These are phyloP conservation scores for Sparus aurata DNA, from an alignment of 2,797 vertebrate species.

Conservation along the genomic window DNA sequence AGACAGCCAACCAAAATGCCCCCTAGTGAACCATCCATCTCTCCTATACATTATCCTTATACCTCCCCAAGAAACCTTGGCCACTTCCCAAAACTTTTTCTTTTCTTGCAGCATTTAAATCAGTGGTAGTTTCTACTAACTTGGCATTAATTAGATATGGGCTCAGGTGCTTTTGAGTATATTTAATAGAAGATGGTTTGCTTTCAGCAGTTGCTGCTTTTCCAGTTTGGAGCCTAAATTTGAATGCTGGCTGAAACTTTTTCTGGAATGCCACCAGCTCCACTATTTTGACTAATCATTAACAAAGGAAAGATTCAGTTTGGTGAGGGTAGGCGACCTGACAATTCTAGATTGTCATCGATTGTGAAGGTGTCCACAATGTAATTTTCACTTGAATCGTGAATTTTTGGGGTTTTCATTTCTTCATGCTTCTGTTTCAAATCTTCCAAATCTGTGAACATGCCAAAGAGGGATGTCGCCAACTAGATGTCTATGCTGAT, in stretches of 20 bases:
- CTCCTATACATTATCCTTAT: conserved; percentile 54
- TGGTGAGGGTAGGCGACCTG: too few relatives aligned
- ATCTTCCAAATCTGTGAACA: too few relatives aligned
- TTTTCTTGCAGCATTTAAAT: conserved; percentile 38
- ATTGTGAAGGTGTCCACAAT: too few relatives aligned
- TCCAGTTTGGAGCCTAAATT: neutral
- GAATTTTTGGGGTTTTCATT: too few relatives aligned
- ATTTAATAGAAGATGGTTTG: neutral
- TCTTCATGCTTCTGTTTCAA: too few relatives aligned
- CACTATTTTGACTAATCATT: too few relatives aligned
- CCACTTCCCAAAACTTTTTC: conserved; percentile 50
- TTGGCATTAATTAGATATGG: conserved; percentile 24
- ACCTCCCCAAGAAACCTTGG: conserved; percentile 61
- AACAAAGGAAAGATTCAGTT: neutral
- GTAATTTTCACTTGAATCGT: too few relatives aligned
- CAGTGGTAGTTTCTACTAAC: conserved; percentile 36
- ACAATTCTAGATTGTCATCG: too few relatives aligned
- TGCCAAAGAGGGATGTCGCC: too few relatives aligned
- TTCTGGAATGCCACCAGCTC: too few relatives aligned
- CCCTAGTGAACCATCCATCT: conserved; percentile 71
- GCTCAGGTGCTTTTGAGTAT: conserved; percentile 6
- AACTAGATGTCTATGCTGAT: too few relatives aligned
- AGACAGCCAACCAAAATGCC: conserved; percentile 69
- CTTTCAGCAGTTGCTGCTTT: conserved; percentile 3
- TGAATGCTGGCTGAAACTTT: neutral